Conservation (phyloP, 2,888 invertebrate species). For the Empis livida region DNA sequence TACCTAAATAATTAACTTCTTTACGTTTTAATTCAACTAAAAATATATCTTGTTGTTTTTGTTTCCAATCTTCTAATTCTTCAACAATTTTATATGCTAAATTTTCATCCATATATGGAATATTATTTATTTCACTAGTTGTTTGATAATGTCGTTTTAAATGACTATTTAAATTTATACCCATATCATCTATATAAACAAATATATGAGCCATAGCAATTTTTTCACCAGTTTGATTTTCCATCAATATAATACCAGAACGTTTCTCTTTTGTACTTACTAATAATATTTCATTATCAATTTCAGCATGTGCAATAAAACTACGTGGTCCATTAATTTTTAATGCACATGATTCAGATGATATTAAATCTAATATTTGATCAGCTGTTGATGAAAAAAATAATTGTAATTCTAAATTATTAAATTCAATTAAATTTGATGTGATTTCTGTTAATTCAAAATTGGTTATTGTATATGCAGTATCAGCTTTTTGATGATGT, state of each 20-base stretch:
- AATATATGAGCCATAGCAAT: slow-evolving; percentile 14
- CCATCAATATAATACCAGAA: slow-evolving; percentile 10
- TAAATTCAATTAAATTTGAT: slow-evolving; percentile 12
- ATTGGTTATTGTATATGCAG: slow-evolving; percentile 11
- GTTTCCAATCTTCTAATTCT: slow-evolving; percentile 63
- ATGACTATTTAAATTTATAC: slow-evolving; percentile 14
- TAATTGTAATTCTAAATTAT: slow-evolving; percentile 13
- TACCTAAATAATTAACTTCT: slow-evolving; percentile 42
- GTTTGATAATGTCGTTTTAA: slow-evolving; percentile 2
- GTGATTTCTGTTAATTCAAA: slow-evolving; percentile 11
- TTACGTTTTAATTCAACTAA: slow-evolving; percentile 45
- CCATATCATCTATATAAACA: slow-evolving; percentile 13
- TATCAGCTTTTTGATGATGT: slow-evolving; percentile 14
- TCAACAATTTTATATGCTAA: slow-evolving; percentile 45
- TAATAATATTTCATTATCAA: slow-evolving; percentile 13
- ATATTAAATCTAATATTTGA: slow-evolving; percentile 11
- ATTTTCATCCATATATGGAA: slow-evolving; percentile 14
- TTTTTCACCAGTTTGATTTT: slow-evolving; percentile 11
- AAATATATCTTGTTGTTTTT: slow-evolving; percentile 49
- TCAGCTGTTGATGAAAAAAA: slow-evolving; percentile 12
- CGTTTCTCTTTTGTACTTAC: slow-evolving; percentile 10
- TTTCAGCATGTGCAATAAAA: slow-evolving; percentile 11
- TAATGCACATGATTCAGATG: slow-evolving; percentile 12
- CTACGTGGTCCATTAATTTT: slow-evolving; percentile 14
- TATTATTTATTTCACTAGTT: not conserved